These are phyloP conservation scores for Notechis scutatus DNA, from an alignment of 2,113 vertebrate genomes.

Conservation along the genomic window DNA sequence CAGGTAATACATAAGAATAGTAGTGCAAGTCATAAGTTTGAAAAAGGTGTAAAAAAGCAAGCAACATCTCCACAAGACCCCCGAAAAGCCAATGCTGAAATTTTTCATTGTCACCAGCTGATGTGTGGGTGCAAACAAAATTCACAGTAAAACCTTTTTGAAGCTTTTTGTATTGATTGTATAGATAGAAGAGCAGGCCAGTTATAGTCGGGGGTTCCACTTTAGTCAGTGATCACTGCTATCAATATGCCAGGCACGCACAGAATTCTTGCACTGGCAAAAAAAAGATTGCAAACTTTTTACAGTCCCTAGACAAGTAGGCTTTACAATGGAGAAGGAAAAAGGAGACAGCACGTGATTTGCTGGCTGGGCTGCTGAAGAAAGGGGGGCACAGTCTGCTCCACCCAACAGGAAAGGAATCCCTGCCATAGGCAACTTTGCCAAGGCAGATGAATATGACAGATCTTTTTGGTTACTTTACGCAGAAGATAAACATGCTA, in stretches of 20 bases:
- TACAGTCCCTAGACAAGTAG: constrained; percentile 10
- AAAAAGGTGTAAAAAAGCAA: neutral
- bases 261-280: constrained; percentile 49
- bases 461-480: neutral
- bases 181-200: neutral
- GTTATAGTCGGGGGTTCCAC: neutral
- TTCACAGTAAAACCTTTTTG: neutral
- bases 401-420: constrained; percentile 18
- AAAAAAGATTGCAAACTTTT: constrained; percentile 48
- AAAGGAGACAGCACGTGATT: neutral
- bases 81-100: no score
- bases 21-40: neutral
- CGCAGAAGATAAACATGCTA: neutral
- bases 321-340: neutral
- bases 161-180: neutral
- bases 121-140: neutral
- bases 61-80: neutral
- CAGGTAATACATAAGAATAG: neutral
- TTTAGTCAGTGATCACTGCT: constrained; percentile 34
- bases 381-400: neutral
- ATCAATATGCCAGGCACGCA: constrained; percentile 16
- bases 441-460: neutral
- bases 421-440: neutral
- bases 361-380: neutral
- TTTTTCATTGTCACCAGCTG: neutral